Evolutionary conservation across 2,888 invertebrate genomes (phyloP).

Genomic region (Drosophila villosipedis): DNA sequence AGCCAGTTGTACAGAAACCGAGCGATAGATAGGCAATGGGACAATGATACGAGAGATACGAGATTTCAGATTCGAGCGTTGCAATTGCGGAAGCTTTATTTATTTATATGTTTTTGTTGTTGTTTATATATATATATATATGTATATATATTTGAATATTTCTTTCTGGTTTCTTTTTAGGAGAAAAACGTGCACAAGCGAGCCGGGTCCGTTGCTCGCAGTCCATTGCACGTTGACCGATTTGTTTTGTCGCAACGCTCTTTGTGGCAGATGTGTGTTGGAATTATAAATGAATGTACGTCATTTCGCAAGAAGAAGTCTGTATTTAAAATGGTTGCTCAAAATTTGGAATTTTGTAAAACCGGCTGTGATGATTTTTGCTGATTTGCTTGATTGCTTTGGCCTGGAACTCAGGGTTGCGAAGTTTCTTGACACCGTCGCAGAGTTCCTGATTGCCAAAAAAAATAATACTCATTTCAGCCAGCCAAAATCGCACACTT

Average conservation of each 20-base stretch:
- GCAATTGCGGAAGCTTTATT: conserved; percentile 68
- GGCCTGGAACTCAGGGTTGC: conserved; percentile 64
- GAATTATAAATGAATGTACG: conserved; percentile 20
- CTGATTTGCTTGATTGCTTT: conserved; percentile 29
- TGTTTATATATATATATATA: neutral
- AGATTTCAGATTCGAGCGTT: conserved; percentile 36
- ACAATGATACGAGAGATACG: conserved; percentile 20
- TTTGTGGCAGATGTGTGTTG: conserved; percentile 39
- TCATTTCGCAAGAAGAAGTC: conserved; percentile 53
- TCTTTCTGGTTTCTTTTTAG: conserved; percentile 21
- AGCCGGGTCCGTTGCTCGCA: conserved; percentile 49
- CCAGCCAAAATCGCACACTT: conserved; percentile 13
- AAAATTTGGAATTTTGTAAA: conserved; percentile 41
- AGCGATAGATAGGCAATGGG: conserved; percentile 8
- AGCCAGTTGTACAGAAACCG: neutral
- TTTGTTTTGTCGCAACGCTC: conserved; percentile 51
- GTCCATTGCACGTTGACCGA: conserved; percentile 69
- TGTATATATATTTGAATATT: neutral
- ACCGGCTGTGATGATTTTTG: conserved; percentile 42
- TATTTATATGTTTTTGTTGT: conserved; percentile 30
- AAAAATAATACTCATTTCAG: neutral
- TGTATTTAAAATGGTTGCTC: conserved; percentile 37
- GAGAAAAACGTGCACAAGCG: conserved; percentile 58
- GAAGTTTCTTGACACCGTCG: conserved; percentile 67
- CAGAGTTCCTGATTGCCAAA: conserved; percentile 44